Evolutionary conservation across 2,113 vertebrate genomes (phyloP).

Genomic region (Sinocyclocheilus grahami): DNA sequence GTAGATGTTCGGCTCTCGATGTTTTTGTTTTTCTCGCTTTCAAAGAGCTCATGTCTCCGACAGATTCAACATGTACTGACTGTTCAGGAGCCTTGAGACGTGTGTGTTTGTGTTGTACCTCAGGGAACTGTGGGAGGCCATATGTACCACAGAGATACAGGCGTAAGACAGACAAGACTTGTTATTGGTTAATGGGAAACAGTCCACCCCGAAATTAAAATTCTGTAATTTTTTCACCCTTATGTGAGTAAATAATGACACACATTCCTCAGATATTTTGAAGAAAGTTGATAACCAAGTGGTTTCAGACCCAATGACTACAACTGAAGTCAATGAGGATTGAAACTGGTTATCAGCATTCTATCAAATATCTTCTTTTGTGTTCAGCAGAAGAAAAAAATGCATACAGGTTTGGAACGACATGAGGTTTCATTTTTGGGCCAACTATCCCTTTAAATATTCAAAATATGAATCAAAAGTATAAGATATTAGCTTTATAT

Average conservation of each 20-base stretch:
- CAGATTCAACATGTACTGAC: not conserved
- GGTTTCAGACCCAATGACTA: not conserved
- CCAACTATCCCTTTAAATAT: not conserved
- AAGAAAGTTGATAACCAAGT: not conserved
- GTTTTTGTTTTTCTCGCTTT: not conserved
- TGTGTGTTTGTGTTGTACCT: slow-evolving; percentile 25
- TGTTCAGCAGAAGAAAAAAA: not conserved
- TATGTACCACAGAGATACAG: not conserved
- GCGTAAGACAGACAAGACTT: too few species aligned
- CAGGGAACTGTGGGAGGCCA: not conserved
- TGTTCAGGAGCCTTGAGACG: not conserved
- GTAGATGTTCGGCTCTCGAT: not conserved
- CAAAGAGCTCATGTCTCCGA: slow-evolving; percentile 5
- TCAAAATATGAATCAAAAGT: not conserved
- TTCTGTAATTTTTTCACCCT: not conserved
- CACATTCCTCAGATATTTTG: not conserved
- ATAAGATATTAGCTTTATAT: not conserved
- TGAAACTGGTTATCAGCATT: not conserved
- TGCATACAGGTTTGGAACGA: not conserved
- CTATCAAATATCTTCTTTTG: not conserved
- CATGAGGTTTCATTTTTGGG: not conserved
- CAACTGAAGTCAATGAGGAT: not conserved
- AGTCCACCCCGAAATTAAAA: too few species aligned
- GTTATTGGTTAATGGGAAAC: not conserved
- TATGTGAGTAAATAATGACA: not conserved